phyloP scores from a whole-genome alignment of 2,888 invertebrate species.

The Idaea aversata region DNA sequence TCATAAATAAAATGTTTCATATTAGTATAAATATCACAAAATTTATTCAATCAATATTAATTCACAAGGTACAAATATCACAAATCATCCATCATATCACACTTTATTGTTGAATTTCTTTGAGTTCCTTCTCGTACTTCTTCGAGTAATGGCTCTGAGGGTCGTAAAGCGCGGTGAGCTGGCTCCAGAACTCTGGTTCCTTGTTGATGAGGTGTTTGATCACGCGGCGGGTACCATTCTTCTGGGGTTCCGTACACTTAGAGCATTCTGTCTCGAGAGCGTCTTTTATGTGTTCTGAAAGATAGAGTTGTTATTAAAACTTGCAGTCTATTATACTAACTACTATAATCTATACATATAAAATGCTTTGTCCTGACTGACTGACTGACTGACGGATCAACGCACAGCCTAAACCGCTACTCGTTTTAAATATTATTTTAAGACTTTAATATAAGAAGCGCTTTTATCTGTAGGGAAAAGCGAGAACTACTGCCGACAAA shows the following conservation, averaged over 20 bases:
- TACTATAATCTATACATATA: too few relatives aligned
- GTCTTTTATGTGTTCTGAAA: conserved; percentile 50
- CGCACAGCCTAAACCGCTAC: too few relatives aligned
- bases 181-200: conserved; percentile 52
- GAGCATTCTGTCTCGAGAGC: conserved; percentile 47
- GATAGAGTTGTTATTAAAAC: not conserved
- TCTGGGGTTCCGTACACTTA: conserved; percentile 49
- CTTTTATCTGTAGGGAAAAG: too few relatives aligned
- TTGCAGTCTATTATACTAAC: too few relatives aligned
- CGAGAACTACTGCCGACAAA: too few relatives aligned
- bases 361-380: too few relatives aligned
- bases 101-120: conserved; percentile 31
- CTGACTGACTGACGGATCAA: too few relatives aligned
- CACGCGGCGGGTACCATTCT: conserved; percentile 40
- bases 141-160: conserved; percentile 48
- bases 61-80: conserved; percentile 3
- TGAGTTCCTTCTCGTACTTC: conserved; percentile 56
- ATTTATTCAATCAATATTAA: too few relatives aligned
- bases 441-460: too few relatives aligned
- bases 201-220: conserved; percentile 50
- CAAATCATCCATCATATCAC: not conserved
- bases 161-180: conserved; percentile 60
- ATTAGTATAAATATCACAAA: conserved; percentile 2
- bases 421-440: too few relatives aligned
- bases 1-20: conserved; percentile 2